Base-by-base conservation (phyloP, 2,113 vertebrate species). In the Saccopteryx leptura region DNA sequence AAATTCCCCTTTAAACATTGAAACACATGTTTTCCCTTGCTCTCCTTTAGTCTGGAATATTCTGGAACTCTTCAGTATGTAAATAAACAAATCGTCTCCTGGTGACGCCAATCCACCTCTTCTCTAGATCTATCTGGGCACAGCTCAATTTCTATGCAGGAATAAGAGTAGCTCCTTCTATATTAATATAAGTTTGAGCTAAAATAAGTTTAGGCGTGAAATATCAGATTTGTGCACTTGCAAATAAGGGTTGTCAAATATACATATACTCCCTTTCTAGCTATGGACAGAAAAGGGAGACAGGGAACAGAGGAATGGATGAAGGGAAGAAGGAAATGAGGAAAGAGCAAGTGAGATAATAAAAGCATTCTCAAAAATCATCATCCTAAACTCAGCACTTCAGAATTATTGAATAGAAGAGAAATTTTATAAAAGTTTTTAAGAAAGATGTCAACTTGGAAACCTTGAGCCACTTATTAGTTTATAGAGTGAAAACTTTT, bases 401-500 rank as follows among this genome's bases (percentile, higher is more conserved):
- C 91, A 93, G 58, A 94, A 87, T 91, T 91, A 72, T 85, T 81
- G 31, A 95, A 93, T 72, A 81, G 50, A 78, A 33, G 24, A 96
- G 21, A 92, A 86, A 93, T 93, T 94, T 93, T 81, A 90, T 84
- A 86, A 95, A 94, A 66, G 56, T 92, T 95, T 96, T 85, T 69
- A 85, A 97, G 75, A 92, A 96, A 96, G 81, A 93, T 95, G 79
- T 89, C 83, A 91, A 71, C 65, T 75, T 56, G 39, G 78, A 93
- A 88, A 82, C 54, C 66, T 94, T 88, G 74, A 94, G 74, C n/a
- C 33, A 84, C 65, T 96, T 96, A 93, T 84, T 91, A 96, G 86
- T 94, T 96, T 92, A 89, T 88, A 80, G 63, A 96, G 90, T 90
- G 74, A 93, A 97, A 94, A 93, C 56, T 95, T 96, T 96, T 93